Base-by-base conservation (phyloP, 2,888 invertebrate genomes). In the Empis livida region DNA sequence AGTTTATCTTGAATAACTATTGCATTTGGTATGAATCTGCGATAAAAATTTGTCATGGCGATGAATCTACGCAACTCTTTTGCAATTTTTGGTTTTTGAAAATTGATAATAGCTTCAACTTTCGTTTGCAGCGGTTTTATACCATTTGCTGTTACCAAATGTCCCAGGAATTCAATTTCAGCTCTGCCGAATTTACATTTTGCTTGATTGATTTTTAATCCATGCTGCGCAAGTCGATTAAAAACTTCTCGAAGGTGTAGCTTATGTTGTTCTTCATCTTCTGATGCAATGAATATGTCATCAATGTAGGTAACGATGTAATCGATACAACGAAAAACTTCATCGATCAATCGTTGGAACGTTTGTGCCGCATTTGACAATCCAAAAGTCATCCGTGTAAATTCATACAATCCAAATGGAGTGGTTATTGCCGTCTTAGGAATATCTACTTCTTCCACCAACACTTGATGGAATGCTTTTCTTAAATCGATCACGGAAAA, bases 401-500 rank as follows among this genome's bases (percentile, higher is more conserved):
- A 61, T 49, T 64, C 63, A 46, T 55, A 65, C 4, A 63, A 47
- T 5, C 63, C 63, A 44, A 64, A 63, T 1, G 63, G 62, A 3
- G 63, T 64, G 1, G 47, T 58, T 8, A 64, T 59, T 10, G 45
- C 51, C n/a, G 45, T 47, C 10, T 51, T 51, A 1, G 46, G 48
- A 1, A 50, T 43, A 23, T 49, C 49, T n/a, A 42, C 32, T 4
- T 40, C 43, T 6, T 15, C 46, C 14, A 51, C 40, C 5, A 44
- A 44, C 1, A 51, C 43, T 41, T 46, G 48, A 14, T 46, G 44
- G 14, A 44, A 51, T 6, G 46, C 48, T 27, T 39, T 42, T 20
- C 10, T 13, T 8, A 39, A 10, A 17, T 39, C 39, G 17, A 39
- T 16, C 17, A 17, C 17, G 9, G 39, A 17, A 20, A 39, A 39